Evolutionary conservation across 2,888 invertebrate genomes (phyloP).

Genomic region (Deroplatys truncata): DNA sequence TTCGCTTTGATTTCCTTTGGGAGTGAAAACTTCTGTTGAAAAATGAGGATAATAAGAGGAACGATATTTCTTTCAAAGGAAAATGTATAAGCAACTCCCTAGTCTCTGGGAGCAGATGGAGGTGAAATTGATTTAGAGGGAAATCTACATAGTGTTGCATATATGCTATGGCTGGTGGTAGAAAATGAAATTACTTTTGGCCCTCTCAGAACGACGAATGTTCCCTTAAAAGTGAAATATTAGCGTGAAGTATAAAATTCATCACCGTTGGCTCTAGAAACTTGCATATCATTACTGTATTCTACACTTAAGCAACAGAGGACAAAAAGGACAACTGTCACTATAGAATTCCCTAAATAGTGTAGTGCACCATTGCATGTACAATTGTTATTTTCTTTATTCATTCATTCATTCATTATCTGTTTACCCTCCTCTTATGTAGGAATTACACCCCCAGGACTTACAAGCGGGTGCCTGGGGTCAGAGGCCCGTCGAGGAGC

Average conservation of each 20-base stretch:
- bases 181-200: neutral
- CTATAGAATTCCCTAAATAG: no score
- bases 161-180: neutral
- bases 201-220: neutral
- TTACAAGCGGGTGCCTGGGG: no score
- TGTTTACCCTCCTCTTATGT: no score
- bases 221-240: neutral
- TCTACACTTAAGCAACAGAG: no score
- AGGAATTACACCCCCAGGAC: no score
- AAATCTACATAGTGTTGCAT: neutral
- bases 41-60: neutral
- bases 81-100: neutral
- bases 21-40: neutral
- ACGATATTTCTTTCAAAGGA: neutral
- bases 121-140: neutral
- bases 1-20: neutral
- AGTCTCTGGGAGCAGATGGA: neutral
- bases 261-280: no score
- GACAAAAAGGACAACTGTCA: no score
- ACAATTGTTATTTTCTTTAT: no score
- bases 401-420: no score
- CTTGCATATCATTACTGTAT: no score
- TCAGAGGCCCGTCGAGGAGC: no score
- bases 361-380: no score
- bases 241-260: neutral